Evolutionary conservation across 1,140 invertebrate species (phyloP).

Genomic region (Ectropis grisescens): DNA sequence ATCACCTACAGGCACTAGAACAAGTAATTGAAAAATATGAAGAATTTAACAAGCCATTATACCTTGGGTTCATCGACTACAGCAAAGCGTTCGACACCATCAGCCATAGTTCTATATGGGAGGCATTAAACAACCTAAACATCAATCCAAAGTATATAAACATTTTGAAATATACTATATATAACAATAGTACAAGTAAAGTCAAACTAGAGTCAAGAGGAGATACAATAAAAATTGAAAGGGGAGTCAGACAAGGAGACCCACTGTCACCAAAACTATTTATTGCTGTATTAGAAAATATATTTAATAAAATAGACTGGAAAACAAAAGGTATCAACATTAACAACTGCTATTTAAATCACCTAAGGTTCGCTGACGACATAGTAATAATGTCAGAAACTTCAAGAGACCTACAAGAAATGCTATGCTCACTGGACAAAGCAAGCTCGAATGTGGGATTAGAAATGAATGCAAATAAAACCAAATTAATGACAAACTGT

Average conservation of each 20-base stretch:
- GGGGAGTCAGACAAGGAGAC: slow-evolving; percentile 10
- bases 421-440: slow-evolving; percentile 3
- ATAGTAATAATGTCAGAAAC: slow-evolving; percentile 7
- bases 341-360: slow-evolving; percentile 3
- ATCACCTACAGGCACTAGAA: slow-evolving; percentile 5
- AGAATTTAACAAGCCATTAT: slow-evolving; percentile 6
- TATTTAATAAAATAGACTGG: slow-evolving; percentile 8
- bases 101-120: slow-evolving; percentile 6
- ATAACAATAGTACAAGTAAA: slow-evolving; percentile 7
- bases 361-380: slow-evolving; percentile 10
- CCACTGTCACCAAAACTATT: slow-evolving; percentile 12
- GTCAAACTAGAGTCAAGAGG: slow-evolving; percentile 10
- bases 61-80: slow-evolving; percentile 6
- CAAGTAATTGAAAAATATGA: slow-evolving; percentile 7
- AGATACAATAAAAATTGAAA: slow-evolving; percentile 5
- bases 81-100: slow-evolving; percentile 7
- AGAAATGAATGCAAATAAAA: slow-evolving; percentile 4
- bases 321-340: slow-evolving; percentile 6
- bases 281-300: slow-evolving; percentile 7
- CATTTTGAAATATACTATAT: slow-evolving; percentile 8
- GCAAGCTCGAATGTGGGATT: slow-evolving; percentile 5
- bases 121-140: slow-evolving; percentile 4
- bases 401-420: slow-evolving; percentile 3
- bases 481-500: slow-evolving; percentile 6
- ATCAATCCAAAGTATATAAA: slow-evolving; percentile 5